Evolutionary conservation across 2,888 invertebrate genomes (phyloP).

Genomic region (Caenorhabditis doughertyi): DNA sequence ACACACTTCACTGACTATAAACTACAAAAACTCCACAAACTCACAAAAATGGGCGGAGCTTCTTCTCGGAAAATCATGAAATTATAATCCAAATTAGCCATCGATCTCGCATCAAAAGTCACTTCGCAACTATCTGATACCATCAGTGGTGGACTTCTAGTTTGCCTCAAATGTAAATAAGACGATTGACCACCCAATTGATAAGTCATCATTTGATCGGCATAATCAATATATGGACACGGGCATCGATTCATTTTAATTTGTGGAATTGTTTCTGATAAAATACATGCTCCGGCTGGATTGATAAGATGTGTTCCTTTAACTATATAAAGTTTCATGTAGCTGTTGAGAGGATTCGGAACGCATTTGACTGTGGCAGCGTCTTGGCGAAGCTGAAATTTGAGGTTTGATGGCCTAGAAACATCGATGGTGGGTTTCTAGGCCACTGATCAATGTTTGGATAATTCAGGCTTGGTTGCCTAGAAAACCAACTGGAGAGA

Average conservation of each 20-base stretch:
- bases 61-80: conserved; percentile 11
- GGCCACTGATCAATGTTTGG: too few species aligned
- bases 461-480: too few species aligned
- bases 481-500: too few species aligned
- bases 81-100: background rate
- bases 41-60: conserved; percentile 18
- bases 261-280: background rate
- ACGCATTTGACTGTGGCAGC: background rate
- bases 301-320: background rate
- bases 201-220: background rate
- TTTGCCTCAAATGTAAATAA: background rate
- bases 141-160: background rate
- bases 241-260: conserved; percentile 6
- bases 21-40: too few species aligned
- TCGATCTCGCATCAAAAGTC: background rate
- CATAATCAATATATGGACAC: conserved; percentile 6
- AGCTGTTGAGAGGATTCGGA: background rate
- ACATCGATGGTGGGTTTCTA: too few species aligned
- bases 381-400: background rate
- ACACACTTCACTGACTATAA: too few species aligned
- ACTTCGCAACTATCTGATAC: background rate
- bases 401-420: background rate
- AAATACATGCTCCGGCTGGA: background rate
- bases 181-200: background rate
- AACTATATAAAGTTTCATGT: background rate